Conservation (phyloP, 1,140 invertebrate genomes). For the Ceratina calcarata region DNA sequence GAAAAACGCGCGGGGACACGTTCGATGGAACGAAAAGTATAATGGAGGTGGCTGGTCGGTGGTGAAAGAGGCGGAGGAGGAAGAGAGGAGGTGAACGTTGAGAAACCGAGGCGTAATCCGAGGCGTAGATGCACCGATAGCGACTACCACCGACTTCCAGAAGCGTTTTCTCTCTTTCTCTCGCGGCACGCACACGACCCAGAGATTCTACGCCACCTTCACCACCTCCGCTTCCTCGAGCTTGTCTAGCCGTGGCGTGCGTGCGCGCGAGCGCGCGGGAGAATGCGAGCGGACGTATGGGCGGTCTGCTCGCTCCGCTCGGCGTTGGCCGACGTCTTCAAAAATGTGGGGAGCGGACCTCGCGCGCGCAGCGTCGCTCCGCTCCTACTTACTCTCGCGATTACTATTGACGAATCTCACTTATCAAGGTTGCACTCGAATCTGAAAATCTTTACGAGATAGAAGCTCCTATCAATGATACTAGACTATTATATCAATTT, state of each 20-base stretch:
- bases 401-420: not conserved
- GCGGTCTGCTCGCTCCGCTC: constrained; percentile 64
- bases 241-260: constrained; percentile 16
- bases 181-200: constrained; percentile 38
- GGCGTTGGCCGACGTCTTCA: constrained; percentile 68
- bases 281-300: constrained; percentile 72
- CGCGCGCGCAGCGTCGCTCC: constrained; percentile 45
- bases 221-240: constrained; percentile 55
- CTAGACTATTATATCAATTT: too few relatives aligned
- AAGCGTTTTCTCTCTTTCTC: constrained; percentile 40
- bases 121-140: constrained; percentile 72
- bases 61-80: constrained; percentile 38
- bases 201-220: constrained; percentile 48
- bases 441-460: not conserved
- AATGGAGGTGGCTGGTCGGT: constrained; percentile 23
- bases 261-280: constrained; percentile 49
- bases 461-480: too few relatives aligned
- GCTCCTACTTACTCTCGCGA: constrained; percentile 15
- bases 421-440: constrained; percentile 25
- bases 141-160: constrained; percentile 51
- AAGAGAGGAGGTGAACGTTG: constrained; percentile 62
- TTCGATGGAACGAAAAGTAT: constrained; percentile 25
- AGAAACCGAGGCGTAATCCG: constrained; percentile 69
- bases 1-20: constrained; percentile 32
- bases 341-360: constrained; percentile 75